Conservation (phyloP, 2,113 vertebrate genomes). For the Ceyx melanurus region DNA sequence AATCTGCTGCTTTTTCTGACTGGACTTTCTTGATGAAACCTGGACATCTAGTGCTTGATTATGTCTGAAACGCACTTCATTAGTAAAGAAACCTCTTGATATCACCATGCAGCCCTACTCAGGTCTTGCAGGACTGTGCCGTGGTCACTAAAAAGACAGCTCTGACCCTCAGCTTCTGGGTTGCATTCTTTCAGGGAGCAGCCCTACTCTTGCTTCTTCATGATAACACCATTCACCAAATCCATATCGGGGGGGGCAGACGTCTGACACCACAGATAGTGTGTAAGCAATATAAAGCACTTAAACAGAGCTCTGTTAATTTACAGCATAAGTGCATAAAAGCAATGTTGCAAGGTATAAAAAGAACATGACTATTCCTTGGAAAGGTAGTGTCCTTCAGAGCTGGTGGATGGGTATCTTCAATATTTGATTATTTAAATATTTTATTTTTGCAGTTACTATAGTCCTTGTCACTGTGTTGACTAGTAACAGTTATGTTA, state of each 20-base stretch:
- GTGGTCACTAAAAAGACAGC: background rate
- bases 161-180: background rate
- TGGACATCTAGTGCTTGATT: background rate
- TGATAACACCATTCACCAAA: background rate
- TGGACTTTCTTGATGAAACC: rapidly evolving
- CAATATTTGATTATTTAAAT: background rate
- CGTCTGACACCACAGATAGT: rapidly evolving
- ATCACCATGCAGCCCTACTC: rapidly evolving
- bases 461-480: background rate
- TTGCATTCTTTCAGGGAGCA: background rate
- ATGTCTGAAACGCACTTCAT: rapidly evolving
- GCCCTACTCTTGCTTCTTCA: background rate
- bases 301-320: background rate
- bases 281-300: background rate
- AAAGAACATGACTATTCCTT: background rate
- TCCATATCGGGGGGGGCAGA: background rate
- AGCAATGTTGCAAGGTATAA: background rate
- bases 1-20: background rate
- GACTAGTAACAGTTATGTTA: background rate
- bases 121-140: background rate
- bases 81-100: background rate
- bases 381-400: background rate
- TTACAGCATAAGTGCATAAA: background rate
- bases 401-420: background rate
- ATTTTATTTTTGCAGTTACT: background rate